Conservation (phyloP, 2,797 vertebrate species). For the Lacerta bilineata region DNA sequence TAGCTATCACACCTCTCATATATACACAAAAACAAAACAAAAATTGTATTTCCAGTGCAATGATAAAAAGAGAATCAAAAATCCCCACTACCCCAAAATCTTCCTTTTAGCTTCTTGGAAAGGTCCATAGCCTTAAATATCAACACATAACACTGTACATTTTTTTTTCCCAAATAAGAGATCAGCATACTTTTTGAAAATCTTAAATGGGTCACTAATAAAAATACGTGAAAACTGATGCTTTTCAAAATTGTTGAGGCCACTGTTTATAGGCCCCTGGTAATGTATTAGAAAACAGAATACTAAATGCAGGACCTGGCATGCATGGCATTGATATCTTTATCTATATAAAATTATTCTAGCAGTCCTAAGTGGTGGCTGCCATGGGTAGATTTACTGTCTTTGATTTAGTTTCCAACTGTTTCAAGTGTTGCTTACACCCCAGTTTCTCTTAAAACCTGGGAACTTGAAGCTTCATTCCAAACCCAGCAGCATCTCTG, state of each 20-base stretch:
- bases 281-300: not conserved
- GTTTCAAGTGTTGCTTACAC: slow-evolving; percentile 63
- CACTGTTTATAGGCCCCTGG: not conserved
- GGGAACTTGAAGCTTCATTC: slow-evolving; percentile 45
- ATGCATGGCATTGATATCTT: slow-evolving; percentile 48
- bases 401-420: slow-evolving; percentile 52
- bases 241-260: not conserved
- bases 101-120: not conserved
- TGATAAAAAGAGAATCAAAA: slow-evolving; percentile 4
- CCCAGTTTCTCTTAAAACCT: slow-evolving; percentile 62
- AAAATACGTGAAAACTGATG: not conserved
- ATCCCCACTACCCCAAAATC: not conserved
- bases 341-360: slow-evolving; percentile 53
- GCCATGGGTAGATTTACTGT: slow-evolving; percentile 56
- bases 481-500: slow-evolving; percentile 45
- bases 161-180: not conserved
- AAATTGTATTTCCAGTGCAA: not conserved
- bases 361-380: slow-evolving; percentile 45
- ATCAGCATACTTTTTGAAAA: not conserved
- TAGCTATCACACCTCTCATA: not conserved
- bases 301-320: not conserved
- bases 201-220: not conserved
- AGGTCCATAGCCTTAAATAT: not conserved
- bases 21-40: not conserved
- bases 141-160: not conserved